Base-by-base conservation (phyloP, 2,113 vertebrate species). In the Zingel zingel region DNA sequence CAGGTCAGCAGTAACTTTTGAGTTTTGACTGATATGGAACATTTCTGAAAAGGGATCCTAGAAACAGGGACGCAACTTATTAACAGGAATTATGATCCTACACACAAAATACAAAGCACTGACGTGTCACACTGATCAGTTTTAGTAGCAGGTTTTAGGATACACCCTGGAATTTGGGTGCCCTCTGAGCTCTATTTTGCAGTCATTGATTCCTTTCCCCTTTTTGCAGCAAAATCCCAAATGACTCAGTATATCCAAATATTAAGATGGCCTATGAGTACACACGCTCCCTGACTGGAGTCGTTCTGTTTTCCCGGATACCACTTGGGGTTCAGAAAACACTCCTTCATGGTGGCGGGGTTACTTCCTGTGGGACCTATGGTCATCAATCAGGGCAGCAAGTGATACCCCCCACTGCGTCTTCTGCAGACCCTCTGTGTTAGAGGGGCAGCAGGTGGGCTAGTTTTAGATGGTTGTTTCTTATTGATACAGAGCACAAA, bases 271-370 rank as follows among this genome's bases (percentile, higher is more conserved):
- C 91, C 84, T 90, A 85, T 87, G 87, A 89, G 84, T 88, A 83
- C 87, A 93, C 89, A 82, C 47, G 86, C 89, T 93, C 83, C 89
- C 80, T 83, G 81, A 81, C 92, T 89, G 88, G 86, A 91, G 88
- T 90, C 84, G 16, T 51, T 90, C 89, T 94, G 91, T 94, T 94
- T 94, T 95, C 76, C 93, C 91, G 92, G 94, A 94, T 94, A 92
- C 93, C 93, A 92, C 93, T 94, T 87, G 91, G 92, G 92, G 92
- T 93, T 93, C 89, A 87, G 86, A 94, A 93, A 95, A 93, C 92
- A 94, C 91, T 93, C 91, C 93, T 94, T 94, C 94, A 92, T 93
- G 93, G 93, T 94, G 94, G 93, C 67, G 91, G 88, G 92, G 93
- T 93, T 91, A 94, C 90, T 94, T 95, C 94, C 94, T 94, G 88